phyloP scores from a whole-genome alignment of 2,113 vertebrate species.

The Mohoua ochrocephala region DNA sequence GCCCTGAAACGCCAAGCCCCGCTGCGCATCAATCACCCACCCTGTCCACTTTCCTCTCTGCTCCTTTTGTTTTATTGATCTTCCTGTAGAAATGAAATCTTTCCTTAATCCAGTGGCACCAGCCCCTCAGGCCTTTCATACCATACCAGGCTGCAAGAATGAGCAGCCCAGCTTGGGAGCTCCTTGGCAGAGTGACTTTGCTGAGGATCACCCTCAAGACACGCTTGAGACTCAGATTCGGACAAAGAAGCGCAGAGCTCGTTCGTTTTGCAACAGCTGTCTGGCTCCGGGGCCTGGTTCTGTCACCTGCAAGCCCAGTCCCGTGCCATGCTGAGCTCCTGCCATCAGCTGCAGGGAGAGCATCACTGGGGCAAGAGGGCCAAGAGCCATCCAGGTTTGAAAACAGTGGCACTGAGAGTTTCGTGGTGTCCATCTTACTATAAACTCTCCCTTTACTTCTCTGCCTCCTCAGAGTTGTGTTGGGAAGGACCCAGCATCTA shows the following conservation, averaged over 20 bases:
- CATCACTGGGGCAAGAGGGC: background rate
- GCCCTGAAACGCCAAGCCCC: background rate
- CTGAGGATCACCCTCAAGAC: background rate
- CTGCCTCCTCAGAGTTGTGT: background rate
- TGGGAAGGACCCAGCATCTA: background rate
- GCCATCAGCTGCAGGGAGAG: background rate
- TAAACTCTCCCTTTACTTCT: background rate
- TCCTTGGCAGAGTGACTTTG: background rate
- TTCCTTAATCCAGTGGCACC: background rate
- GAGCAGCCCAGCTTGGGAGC: background rate
- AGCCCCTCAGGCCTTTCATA: background rate
- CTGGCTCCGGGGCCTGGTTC: background rate
- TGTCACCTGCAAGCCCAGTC: background rate
- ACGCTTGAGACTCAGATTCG: background rate
- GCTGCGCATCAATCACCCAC: background rate
- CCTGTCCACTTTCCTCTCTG: background rate
- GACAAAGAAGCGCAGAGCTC: background rate
- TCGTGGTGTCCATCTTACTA: background rate
- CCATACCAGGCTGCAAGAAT: background rate
- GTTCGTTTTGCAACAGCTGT: background rate
- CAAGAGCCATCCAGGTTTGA: background rate
- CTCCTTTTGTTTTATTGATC: slow-evolving; percentile 11
- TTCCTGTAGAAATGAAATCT: slow-evolving; percentile 7
- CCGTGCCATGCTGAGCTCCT: background rate
- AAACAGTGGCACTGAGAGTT: background rate